Conservation (phyloP, 2,888 invertebrate species). For the Xestoiulus laeticollis region DNA sequence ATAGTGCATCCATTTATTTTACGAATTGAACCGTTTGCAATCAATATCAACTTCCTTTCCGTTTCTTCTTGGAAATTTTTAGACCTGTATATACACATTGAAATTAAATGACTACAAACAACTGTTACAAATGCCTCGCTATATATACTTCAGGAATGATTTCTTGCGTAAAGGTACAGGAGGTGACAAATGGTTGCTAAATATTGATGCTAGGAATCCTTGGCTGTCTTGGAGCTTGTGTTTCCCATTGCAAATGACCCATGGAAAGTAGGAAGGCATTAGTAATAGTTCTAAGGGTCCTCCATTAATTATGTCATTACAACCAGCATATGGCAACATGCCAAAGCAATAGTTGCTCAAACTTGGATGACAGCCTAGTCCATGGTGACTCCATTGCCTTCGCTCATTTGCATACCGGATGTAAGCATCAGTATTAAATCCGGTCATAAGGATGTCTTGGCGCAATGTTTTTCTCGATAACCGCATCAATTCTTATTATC, state of each 20-base stretch:
- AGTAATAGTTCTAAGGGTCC: background rate
- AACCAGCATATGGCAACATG: background rate
- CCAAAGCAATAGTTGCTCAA: background rate
- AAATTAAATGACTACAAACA: background rate
- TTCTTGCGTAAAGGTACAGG: background rate
- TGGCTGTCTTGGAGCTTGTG: background rate
- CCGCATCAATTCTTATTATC: background rate
- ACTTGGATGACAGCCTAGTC: background rate
- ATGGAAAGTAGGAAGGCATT: background rate
- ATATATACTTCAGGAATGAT: background rate
- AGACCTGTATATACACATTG: background rate
- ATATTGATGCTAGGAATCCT: background rate
- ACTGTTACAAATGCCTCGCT: background rate
- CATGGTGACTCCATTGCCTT: background rate
- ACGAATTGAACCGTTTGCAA: constrained; percentile 4
- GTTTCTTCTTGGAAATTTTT: background rate
- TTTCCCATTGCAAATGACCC: background rate
- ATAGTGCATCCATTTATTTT: constrained; percentile 27
- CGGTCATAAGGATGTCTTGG: background rate
- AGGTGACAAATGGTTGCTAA: constrained; percentile 31
- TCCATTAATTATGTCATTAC: background rate
- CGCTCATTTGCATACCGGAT: background rate
- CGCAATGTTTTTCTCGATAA: background rate
- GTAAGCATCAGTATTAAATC: background rate
- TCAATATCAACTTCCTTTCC: background rate